Evolutionary conservation across 2,888 invertebrate genomes (phyloP).

Genomic region (Bimastos eiseni): DNA sequence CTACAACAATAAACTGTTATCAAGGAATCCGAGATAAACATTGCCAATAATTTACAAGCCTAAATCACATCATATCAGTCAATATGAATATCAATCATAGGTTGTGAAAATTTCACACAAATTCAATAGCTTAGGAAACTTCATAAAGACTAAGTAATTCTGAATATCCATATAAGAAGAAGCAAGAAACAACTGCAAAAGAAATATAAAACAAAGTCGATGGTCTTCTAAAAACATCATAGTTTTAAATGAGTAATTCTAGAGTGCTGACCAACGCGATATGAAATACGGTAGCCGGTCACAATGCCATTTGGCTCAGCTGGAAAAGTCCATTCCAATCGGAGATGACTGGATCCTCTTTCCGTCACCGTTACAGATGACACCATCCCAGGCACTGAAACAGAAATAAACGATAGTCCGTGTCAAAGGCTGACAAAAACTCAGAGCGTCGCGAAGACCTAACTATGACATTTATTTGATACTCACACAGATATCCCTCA

Average conservation of each 20-base stretch:
- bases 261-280: constrained; percentile 69
- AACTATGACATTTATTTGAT: neutral
- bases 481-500: neutral
- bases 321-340: constrained; percentile 82
- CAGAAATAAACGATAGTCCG: neutral
- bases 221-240: neutral
- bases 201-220: neutral
- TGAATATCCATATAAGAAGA: neutral
- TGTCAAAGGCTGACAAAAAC: too few species aligned
- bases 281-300: constrained; percentile 88
- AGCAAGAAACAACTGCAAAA: neutral
- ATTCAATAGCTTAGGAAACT: neutral
- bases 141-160: neutral
- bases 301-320: constrained; percentile 86
- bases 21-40: too few species aligned
- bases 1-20: too few species aligned
- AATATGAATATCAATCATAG: too few species aligned
- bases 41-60: neutral
- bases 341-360: constrained; percentile 53
- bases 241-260: neutral
- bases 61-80: neutral
- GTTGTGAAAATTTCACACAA: neutral
- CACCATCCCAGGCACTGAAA: constrained; percentile 44
- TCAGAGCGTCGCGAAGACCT: neutral
- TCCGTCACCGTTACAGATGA: constrained; percentile 39